phyloP scores from a whole-genome alignment of 2,797 vertebrate genomes.

The Melanotaenia trifasciata region DNA sequence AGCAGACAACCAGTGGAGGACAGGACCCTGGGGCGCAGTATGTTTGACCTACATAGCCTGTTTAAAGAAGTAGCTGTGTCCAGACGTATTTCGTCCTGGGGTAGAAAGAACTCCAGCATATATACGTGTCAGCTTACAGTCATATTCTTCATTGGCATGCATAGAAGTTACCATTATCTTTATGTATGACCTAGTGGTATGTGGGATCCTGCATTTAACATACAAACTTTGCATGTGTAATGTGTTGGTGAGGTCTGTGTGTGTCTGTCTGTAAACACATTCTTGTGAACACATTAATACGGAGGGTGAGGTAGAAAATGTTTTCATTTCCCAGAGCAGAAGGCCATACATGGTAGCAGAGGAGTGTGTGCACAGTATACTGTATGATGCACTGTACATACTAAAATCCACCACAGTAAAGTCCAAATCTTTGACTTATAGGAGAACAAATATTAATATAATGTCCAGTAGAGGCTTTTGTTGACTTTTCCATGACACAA shows the following conservation, averaged over 20 bases:
- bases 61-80: slow-evolving; percentile 13
- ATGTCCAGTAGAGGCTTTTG: background rate
- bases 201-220: background rate
- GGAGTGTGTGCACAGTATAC: slow-evolving; percentile 10
- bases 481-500: background rate
- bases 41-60: slow-evolving; percentile 64
- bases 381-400: slow-evolving; percentile 7
- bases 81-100: background rate
- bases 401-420: background rate
- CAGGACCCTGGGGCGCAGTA: slow-evolving; percentile 98
- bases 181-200: background rate
- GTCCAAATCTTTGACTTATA: background rate
- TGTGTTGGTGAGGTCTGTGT: slow-evolving; percentile 8
- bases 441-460: slow-evolving; percentile 11
- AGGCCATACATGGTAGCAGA: slow-evolving; percentile 52
- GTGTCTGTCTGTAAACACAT: slow-evolving; percentile 37
- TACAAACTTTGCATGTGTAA: background rate
- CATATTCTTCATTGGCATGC: background rate
- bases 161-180: background rate
- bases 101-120: background rate
- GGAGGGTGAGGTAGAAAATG: slow-evolving; percentile 34
- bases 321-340: slow-evolving; percentile 43
- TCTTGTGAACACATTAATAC: slow-evolving; percentile 41
- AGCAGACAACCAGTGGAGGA: slow-evolving; percentile 92
- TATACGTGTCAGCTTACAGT: background rate